Conservation (phyloP, 1,140 invertebrate species). For the Micrasema longulum region DNA sequence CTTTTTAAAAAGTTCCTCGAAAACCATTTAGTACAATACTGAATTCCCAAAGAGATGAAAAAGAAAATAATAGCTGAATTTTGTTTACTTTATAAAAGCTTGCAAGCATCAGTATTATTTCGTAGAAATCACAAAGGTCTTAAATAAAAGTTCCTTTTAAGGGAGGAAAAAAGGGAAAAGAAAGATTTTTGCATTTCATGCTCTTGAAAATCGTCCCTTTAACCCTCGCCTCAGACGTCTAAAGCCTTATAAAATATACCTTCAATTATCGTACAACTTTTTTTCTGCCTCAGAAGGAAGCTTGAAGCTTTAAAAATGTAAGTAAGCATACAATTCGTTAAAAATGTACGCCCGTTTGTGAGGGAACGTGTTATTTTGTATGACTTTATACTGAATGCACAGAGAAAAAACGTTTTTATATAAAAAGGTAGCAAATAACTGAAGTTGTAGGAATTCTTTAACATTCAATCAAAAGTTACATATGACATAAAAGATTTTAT, state of each 20-base stretch:
- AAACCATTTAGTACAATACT: too few relatives aligned
- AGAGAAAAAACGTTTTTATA: too few relatives aligned
- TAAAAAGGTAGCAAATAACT: too few relatives aligned
- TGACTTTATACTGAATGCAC: too few relatives aligned
- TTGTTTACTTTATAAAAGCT: too few relatives aligned
- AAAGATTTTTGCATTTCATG: constrained; percentile 31
- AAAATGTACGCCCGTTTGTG: constrained; percentile 20
- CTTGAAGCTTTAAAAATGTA: constrained; percentile 30
- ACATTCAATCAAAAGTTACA: too few relatives aligned
- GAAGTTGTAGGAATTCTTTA: too few relatives aligned
- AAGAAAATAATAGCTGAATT: too few relatives aligned
- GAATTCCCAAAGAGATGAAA: too few relatives aligned
- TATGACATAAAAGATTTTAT: too few relatives aligned
- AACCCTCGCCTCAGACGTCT: constrained; percentile 12
- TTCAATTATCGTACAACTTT: constrained; percentile 32
- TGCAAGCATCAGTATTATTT: neutral
- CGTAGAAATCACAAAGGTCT: constrained; percentile 1
- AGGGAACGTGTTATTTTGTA: neutral
- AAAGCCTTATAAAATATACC: constrained; percentile 36
- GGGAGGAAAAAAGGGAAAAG: neutral
- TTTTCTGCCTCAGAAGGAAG: neutral
- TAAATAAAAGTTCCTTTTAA: constrained; percentile 2
- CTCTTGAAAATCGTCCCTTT: constrained; percentile 4
- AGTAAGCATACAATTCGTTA: constrained; percentile 29
- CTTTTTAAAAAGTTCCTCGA: too few relatives aligned